phyloP scores from a whole-genome alignment of 2,113 vertebrate genomes.

The Anser cygnoides region DNA sequence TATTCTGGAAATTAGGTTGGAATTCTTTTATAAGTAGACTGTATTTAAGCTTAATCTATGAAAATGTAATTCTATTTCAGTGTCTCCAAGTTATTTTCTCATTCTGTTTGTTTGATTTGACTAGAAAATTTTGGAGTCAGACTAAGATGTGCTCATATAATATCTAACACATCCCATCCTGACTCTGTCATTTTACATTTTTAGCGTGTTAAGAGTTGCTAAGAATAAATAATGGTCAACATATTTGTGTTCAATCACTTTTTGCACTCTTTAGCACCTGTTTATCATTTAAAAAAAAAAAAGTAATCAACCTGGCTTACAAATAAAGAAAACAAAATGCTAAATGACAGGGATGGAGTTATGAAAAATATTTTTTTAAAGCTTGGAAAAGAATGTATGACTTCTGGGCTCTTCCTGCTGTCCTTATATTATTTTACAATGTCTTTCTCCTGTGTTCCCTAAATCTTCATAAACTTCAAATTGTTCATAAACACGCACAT shows the following conservation, averaged over 20 bases:
- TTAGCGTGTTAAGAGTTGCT: neutral
- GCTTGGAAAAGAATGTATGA: neutral
- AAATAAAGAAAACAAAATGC: neutral
- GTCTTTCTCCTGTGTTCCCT: neutral
- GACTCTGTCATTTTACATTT: neutral
- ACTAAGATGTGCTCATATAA: neutral
- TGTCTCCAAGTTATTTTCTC: neutral
- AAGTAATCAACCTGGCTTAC: neutral
- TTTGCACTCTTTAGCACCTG: neutral
- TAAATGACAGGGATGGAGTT: neutral
- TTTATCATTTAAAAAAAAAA: neutral
- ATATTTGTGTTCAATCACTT: neutral
- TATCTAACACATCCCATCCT: neutral
- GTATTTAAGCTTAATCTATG: neutral
- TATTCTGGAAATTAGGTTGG: neutral
- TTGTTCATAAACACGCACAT: neutral
- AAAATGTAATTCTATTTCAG: neutral
- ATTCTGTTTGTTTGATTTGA: neutral
- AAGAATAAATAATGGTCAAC: neutral
- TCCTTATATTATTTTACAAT: neutral
- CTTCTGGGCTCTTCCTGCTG: neutral
- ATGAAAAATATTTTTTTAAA: neutral
- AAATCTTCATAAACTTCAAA: neutral
- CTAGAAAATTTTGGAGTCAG: neutral
- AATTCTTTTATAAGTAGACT: neutral